These are phyloP conservation scores for Diplazon laetatorius DNA, from an alignment of 2,888 invertebrate genomes.

Conservation along the genomic window DNA sequence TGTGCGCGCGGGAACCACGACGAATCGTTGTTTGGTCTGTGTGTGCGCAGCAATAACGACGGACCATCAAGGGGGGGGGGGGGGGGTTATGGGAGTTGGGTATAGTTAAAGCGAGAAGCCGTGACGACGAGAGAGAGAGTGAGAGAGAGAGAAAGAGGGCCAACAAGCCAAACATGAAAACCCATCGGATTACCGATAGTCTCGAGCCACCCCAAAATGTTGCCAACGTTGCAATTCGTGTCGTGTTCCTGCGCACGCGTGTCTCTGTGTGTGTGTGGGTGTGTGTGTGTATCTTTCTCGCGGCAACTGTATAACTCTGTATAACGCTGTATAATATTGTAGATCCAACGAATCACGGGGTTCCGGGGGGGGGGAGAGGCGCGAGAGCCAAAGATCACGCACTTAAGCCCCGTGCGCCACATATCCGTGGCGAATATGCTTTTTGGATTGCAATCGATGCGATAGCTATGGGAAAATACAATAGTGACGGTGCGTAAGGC, in stretches of 20 bases:
- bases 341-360: constrained; percentile 39
- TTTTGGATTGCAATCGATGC: constrained; percentile 29
- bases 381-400: constrained; percentile 55
- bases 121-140: too few species aligned
- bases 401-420: constrained; percentile 58
- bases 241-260: too few species aligned
- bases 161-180: constrained; percentile 52
- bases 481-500: background rate
- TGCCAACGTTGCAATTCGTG: constrained; percentile 11
- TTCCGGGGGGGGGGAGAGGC: constrained; percentile 29
- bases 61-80: too few species aligned
- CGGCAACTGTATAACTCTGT: constrained; percentile 29
- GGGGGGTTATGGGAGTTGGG: constrained; percentile 15
- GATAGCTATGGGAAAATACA: constrained; percentile 53
- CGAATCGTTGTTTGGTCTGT: constrained; percentile 72
- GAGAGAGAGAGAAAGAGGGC: too few species aligned
- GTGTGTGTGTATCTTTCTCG: constrained; percentile 59
- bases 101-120: constrained; percentile 3
- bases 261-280: constrained; percentile 24
- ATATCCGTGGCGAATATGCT: constrained; percentile 57
- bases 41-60: background rate
- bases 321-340: constrained; percentile 13
- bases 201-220: constrained; percentile 30
- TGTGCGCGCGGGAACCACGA: constrained; percentile 77
- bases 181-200: constrained; percentile 60